Percentiles rank a stretch among this genome's conserved stretches.
phyloP scores from a whole-genome alignment of 2,113 vertebrate species.

The Psilopsiagon aymara region DNA sequence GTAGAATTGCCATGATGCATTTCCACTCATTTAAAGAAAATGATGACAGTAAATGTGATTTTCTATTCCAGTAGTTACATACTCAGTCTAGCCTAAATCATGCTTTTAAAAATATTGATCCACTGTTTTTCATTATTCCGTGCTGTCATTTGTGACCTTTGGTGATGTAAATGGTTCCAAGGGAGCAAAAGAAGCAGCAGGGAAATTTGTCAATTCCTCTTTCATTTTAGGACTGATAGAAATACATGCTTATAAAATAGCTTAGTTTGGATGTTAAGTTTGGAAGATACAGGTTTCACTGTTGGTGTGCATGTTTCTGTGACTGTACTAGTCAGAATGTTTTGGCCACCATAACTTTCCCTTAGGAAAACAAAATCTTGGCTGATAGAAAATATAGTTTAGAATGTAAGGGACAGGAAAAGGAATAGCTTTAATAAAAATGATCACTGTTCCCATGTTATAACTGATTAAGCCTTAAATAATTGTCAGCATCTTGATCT shows the following conservation, averaged over 20 bases:
- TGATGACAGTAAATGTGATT: not conserved
- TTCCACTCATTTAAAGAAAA: not conserved
- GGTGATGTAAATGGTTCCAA: not conserved
- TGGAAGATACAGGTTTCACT: constrained; percentile 11
- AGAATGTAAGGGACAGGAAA: not conserved
- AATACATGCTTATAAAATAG: not conserved
- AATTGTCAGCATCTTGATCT: not conserved
- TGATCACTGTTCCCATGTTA: not conserved
- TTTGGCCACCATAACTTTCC: constrained; percentile 2
- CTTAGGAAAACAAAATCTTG: constrained; percentile 1
- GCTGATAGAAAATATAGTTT: not conserved
- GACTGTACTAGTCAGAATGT: not conserved
- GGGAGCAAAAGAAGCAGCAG: not conserved
- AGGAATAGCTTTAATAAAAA: constrained; percentile 3
- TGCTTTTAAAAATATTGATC: not conserved
- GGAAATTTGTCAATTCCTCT: constrained; percentile 13
- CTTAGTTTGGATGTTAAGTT: constrained; percentile 7
- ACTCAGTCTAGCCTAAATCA: not conserved
- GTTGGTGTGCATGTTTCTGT: not conserved
- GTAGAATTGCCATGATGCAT: not conserved
- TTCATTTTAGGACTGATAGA: constrained; percentile 6
- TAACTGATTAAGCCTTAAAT: not conserved
- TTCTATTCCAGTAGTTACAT: not conserved
- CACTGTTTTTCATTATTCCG: constrained; percentile 5
- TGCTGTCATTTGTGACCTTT: constrained; percentile 44